Percentiles rank a stretch among this genome's conserved stretches.
Evolutionary conservation across 2,797 vertebrate genomes (phyloP).

Genomic region (Anguilla obscura): DNA sequence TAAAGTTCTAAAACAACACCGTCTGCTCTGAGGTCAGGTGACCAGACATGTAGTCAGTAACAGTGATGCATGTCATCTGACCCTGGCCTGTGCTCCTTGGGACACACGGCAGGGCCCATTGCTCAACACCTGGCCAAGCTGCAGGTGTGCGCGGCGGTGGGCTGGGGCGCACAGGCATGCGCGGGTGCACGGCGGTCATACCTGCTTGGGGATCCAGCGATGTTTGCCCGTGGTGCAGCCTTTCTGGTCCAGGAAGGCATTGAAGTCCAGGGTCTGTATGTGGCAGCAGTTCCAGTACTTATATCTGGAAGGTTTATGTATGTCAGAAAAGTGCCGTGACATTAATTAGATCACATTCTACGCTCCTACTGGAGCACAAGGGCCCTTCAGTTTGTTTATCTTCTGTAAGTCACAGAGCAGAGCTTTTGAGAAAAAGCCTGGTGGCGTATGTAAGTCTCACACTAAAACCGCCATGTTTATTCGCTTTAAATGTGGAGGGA

Average conservation of each 20-base stretch:
- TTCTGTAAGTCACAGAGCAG: background rate
- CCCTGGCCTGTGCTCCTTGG: background rate
- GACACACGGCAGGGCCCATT: background rate
- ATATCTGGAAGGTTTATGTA: slow-evolving; percentile 70
- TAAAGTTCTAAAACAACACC: background rate
- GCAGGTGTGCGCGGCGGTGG: background rate
- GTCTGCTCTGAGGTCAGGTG: background rate
- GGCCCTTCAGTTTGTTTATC: background rate
- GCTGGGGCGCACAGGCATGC: background rate
- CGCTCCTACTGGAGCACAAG: background rate
- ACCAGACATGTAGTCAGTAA: background rate
- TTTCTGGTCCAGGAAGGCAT: slow-evolving; percentile 87
- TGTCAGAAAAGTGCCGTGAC: background rate
- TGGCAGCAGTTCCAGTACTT: slow-evolving; percentile 97
- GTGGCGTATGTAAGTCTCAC: background rate
- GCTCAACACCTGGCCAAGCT: background rate
- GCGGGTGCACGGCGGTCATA: slow-evolving; percentile 42
- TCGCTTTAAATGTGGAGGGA: background rate
- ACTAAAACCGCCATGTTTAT: background rate
- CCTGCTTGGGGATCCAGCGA: slow-evolving; percentile 80
- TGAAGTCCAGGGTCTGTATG: slow-evolving; percentile 87
- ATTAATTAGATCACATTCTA: background rate
- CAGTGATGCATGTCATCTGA: background rate
- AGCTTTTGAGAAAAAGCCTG: background rate
- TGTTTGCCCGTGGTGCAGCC: slow-evolving; percentile 85